Percentiles rank a stretch among this genome's conserved stretches.
Evolutionary conservation across 2,113 vertebrate genomes (phyloP).

Genomic region (Sminthopsis crassicaudata): DNA sequence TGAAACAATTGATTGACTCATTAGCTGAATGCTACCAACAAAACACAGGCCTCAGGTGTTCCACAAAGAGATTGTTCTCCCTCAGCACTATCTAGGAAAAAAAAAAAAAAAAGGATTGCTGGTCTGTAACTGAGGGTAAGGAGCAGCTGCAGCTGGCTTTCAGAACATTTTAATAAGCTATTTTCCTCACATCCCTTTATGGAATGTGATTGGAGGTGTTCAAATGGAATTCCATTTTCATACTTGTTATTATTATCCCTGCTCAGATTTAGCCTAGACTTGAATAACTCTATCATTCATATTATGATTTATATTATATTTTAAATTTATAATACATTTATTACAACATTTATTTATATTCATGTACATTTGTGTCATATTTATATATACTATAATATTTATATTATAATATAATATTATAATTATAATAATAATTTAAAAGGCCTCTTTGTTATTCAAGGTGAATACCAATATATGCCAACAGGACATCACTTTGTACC

Average conservation of each 20-base stretch:
- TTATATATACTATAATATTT: no score
- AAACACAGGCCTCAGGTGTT: not conserved
- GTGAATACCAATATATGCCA: not conserved
- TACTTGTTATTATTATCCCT: not conserved
- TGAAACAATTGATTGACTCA: not conserved
- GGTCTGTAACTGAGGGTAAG: not conserved
- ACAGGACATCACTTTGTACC: not conserved
- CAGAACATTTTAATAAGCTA: not conserved
- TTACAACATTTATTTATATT: no score
- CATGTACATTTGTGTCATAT: no score
- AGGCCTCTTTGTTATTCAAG: not conserved
- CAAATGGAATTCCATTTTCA: not conserved
- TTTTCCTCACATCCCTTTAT: not conserved
- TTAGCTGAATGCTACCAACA: no score
- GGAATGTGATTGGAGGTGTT: not conserved
- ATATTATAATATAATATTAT: no score
- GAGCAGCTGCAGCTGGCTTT: not conserved
- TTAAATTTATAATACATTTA: no score
- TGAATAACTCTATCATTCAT: not conserved
- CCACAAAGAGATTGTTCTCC: not conserved
- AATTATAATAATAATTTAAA: not conserved
- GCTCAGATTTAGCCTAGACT: conserved; percentile 17
- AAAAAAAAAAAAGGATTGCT: not conserved
- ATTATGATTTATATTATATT: no score
- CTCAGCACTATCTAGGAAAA: not conserved